Evolutionary conservation across 2,797 vertebrate genomes (phyloP), one percentile per base, ranked within the genome.

Genomic region (Neosalanx taihuensis): DNA sequence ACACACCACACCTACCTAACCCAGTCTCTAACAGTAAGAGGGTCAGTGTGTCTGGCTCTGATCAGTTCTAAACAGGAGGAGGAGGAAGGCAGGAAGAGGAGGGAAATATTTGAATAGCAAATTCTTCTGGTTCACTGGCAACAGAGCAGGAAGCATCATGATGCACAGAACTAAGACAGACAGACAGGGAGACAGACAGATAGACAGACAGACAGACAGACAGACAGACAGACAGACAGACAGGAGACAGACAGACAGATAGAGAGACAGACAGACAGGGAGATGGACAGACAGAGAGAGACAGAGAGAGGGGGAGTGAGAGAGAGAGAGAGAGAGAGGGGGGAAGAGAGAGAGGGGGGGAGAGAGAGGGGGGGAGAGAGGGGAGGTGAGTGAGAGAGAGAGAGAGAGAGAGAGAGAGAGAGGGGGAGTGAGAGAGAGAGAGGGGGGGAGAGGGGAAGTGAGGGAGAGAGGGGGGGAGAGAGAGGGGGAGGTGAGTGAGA

Each of bases 51-150:
- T 53, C 3, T 53, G 51, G 17, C 17, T 4, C 51, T 41, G 37
- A 41, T 15, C 4, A 31, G 6, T 13, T 18, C 59, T 37, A 61
- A 61, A 18, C 57, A 51, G 51, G 3, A 4, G 13, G n/a, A 83
- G 69, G 70, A 81, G 80, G 82, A 83, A 84, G 73, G 51, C 23
- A 61, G 20, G 20, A 4, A 68, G 1, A 2, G 59, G 1, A n/a
- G 58, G 60, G 37, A 49, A 1, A 74, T 6, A 87, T 87, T 87
- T 88, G 83, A 83, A 84, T 80, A 31, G 31, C 77, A 86, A 86
- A 88, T 79, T 5, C 33, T 51, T 4, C 3, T 6, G 5, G 51
- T 53, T 53, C 51, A 53, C 51, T 53, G 51, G 17, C 37, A 9
- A 7, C 51, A 53, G 6, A 6, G 51, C 3, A n/a, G 17, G 15